phyloP scores from a whole-genome alignment of 2,113 vertebrate species.

The Cryptotis parvus region DNA sequence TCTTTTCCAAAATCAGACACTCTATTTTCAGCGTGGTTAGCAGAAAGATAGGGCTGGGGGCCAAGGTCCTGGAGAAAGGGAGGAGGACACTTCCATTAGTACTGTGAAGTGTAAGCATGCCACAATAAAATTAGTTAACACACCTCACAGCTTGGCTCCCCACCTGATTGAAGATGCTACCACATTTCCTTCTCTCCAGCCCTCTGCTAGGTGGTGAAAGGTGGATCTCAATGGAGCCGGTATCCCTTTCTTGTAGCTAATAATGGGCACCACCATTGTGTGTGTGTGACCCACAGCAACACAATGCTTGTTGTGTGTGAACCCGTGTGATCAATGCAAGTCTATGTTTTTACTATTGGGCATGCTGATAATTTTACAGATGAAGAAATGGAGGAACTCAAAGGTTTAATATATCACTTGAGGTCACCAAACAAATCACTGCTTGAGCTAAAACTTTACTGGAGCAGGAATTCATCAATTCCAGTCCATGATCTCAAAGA shows the following conservation, averaged over 20 bases:
- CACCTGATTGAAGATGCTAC: not conserved
- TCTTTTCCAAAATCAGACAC: accelerated
- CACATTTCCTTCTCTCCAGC: not conserved
- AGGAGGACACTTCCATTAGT: not conserved
- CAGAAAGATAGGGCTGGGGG: not conserved
- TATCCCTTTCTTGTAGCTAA: accelerated
- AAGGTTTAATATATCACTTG: not conserved
- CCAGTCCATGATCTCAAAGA: not conserved
- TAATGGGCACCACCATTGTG: not conserved
- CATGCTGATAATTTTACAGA: not conserved
- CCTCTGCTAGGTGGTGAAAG: accelerated
- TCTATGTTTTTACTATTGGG: too few relatives aligned
- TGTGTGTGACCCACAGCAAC: accelerated
- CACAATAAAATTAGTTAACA: accelerated
- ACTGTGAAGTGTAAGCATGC: not conserved
- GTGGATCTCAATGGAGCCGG: accelerated
- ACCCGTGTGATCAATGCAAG: not conserved
- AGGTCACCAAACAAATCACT: not conserved
- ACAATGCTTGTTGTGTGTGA: accelerated
- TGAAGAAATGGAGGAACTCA: not conserved
- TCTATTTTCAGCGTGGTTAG: not conserved
- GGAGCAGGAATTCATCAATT: too few relatives aligned
- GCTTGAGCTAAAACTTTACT: not conserved
- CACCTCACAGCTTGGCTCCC: accelerated
- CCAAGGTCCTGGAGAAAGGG: accelerated